Evolutionary conservation across 2,797 vertebrate genomes (phyloP), one percentile per base, ranked within the genome.

Genomic region (Lepus townsendii): DNA sequence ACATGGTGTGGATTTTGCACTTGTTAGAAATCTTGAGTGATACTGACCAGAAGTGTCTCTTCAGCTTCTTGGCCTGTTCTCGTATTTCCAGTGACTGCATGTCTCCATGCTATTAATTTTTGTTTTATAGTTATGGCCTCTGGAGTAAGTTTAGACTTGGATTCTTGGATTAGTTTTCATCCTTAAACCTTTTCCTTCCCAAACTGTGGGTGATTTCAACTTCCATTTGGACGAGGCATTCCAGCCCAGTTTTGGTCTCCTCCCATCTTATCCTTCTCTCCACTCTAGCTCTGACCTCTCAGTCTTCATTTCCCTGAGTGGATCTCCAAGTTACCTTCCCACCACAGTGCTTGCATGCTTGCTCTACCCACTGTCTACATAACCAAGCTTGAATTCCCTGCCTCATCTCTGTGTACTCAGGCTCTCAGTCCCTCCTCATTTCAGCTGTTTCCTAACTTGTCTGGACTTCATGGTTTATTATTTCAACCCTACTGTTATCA

Each of bases 401-500:
- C 24, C 6, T 17, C 1, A 10, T 62, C 47, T 90, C 54, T 66
- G 7, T 62, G 32, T 65, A 63, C 65, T 35, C 38, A 88, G 50
- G 42, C 24, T 86, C 50, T 95, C 27, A 7, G 38, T 66, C 5
- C 19, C 30, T 68, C 30, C 73, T 83, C 19, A 50, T 71, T 85
- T 73, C 72, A 77, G 52, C 75, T 65, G 52, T 84, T 96, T 83
- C 71, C 63, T 90, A 63, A 35, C 57, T 63, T 95, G 72, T 93
- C 68, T 95, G 76, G 50, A 65, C 42, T 66, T 69, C 66, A 60
- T 60, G 79, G 47, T 91, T 96, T 87, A 72, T 86, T 90, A 69
- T 88, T 93, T 91, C 66, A 94, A 50, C 80, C 68, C 83, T 75
- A 54, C n/a, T 80, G 47, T 94, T 77, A 78, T 73, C 57, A 77